These are phyloP conservation scores for Acridotheres tristis DNA, from an alignment of 2,797 vertebrate genomes.

Conservation along the genomic window DNA sequence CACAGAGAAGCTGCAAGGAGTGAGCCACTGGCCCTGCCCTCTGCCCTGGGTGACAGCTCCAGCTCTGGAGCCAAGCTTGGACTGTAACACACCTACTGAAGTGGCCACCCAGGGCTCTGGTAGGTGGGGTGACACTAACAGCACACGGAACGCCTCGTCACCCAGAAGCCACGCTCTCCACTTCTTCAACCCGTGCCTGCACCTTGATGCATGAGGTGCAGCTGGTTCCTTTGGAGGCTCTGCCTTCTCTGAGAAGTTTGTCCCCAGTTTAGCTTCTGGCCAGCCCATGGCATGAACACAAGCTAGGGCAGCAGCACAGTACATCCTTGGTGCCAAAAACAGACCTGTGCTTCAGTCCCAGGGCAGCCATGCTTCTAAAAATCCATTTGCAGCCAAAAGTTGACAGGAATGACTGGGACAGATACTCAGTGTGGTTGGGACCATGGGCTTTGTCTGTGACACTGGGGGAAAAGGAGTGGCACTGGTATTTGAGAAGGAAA, in stretches of 20 bases:
- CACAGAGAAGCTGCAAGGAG: neutral
- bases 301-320: neutral
- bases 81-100: neutral
- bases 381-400: neutral
- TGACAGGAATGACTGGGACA: neutral
- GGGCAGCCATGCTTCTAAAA: neutral
- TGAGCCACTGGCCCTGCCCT: neutral
- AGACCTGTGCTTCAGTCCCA: neutral
- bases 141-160: neutral
- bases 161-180: rapidly evolving
- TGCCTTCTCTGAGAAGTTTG: neutral
- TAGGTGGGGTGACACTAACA: neutral
- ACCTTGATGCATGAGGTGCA: neutral
- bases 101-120: neutral
- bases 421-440: neutral
- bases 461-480: neutral
- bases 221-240: neutral
- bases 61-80: neutral
- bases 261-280: neutral
- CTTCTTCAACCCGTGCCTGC: neutral
- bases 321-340: neutral
- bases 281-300: neutral
- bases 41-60: neutral
- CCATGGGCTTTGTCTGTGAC: neutral
- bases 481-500: neutral